Base-by-base conservation (phyloP, 1,140 invertebrate genomes). In the Drosophila rufa region DNA sequence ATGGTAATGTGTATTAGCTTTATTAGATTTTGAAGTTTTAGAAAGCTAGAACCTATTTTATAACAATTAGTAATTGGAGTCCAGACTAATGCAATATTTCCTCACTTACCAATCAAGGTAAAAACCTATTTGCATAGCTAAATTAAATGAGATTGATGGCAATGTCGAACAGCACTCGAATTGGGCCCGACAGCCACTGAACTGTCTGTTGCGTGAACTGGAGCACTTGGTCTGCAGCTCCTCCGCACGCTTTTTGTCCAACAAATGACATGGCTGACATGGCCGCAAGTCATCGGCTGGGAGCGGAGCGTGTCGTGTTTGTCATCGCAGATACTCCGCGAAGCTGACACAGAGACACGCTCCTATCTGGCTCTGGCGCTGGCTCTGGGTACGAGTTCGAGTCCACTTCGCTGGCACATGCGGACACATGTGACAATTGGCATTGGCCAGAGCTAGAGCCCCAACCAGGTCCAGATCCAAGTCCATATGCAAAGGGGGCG, bases 401-500 rank as follows among this genome's bases (percentile, higher is more conserved):
- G 70, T 61, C 40, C 45, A 58, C 36, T 69, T 50, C 45, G 40
- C 56, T 78, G 75, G 48, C 69, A 68, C 36, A 47, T 45, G 40
- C 42, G 25, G 80, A 75, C 79, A 81, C 56, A 61, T 82, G 68
- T 82, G 79, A 81, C 79, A 81, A 77, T 79, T 79, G 80, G 51
- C 51, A 55, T 55, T 38, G 51, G 51, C 51, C 22, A 55, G 51
- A 55, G 51, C 12, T 12, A 14, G 11, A 36, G 50, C n/a, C 27
- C 12, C 2, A 40, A 4, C 14, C 38, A 55, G 33, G 15, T 64
- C 59, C 64, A 75, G 60, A 71, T 47, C 38, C 59, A 40, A 59
- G 43, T 33, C 66, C 38, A 45, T 33, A 45, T 42, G 33, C 19
- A 25, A 40, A 25, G 33, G 55, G 78, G 77, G 71, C 70, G 57